Evolutionary conservation across 2,113 vertebrate genomes (phyloP), one percentile per base, ranked within the genome.

Genomic region (Cricetomys ansorgei): DNA sequence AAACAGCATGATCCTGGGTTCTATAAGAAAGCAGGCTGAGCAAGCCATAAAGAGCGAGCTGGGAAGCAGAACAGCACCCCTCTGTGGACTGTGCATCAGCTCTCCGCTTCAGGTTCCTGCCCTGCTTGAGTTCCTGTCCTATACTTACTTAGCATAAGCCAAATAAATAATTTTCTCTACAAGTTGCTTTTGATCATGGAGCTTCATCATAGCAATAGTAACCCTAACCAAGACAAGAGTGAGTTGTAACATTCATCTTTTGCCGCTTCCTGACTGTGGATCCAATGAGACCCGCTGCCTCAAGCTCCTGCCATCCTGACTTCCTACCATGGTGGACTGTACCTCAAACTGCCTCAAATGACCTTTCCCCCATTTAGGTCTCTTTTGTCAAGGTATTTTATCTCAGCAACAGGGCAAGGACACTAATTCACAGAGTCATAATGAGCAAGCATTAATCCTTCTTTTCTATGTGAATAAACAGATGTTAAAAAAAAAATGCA

Each of bases 401-500:
- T 27, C 45, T 37, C 43, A 87, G 65, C 45, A n/a, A 7, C 17
- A 87, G 64, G 64, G 17, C n/a, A 69, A 50, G 53, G 45, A 69
- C 53, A 69, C 64, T 15, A 69, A 53, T 37, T n/a, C 64, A 50
- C 9, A 55, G 21, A n/a, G 11, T 81, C 48, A 72, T 57, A 79
- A 75, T 84, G 62, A 96, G 9, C 3, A 43, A 94, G 69, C 76
- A n/a, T 73, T 84, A 59, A 77, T 84, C 19, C 84, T 86, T 88
- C 40, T 34, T 86, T 94, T 83, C 81, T 81, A 77, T 64, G 45
- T 64, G 48, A 95, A 89, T 81, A 83, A 79, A 92, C 94, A 88
- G 43, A 13, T 25, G n/a, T n/a, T n/a, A 95, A 89, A 85, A 83
- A 79, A 92, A 95, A 88, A 43, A 13, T 25, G n/a, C 23, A 81